Percentiles rank a stretch among this genome's conserved stretches.
phyloP scores from a whole-genome alignment of 2,888 invertebrate species.

The Leistus spinibarbis region DNA sequence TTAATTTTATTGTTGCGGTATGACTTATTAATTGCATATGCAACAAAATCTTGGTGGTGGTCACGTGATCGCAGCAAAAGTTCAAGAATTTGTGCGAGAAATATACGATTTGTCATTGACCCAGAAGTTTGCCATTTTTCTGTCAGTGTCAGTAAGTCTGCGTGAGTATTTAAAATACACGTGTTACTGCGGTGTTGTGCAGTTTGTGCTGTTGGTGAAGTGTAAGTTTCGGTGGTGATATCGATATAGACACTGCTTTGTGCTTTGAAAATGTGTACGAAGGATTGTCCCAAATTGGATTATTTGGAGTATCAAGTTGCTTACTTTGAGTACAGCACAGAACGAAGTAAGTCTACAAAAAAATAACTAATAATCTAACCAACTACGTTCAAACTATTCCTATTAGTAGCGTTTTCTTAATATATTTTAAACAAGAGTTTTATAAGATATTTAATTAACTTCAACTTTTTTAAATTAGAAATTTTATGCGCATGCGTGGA shows the following conservation, averaged over 20 bases:
- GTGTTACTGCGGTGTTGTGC: neutral
- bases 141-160: slow-evolving; percentile 4
- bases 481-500: no score
- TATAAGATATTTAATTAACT: no score
- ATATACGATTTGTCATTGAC: slow-evolving; percentile 34
- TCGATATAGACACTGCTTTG: neutral
- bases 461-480: no score
- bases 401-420: no score
- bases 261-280: neutral
- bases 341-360: slow-evolving; percentile 20
- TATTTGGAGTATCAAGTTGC: slow-evolving; percentile 29
- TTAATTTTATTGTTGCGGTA: slow-evolving; percentile 1
- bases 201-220: neutral
- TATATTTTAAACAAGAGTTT: no score
- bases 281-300: slow-evolving; percentile 18
- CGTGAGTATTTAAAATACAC: neutral
- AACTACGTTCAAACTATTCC: no score
- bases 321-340: slow-evolving; percentile 15
- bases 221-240: no score
- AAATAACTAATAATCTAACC: no score
- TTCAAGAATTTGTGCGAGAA: slow-evolving; percentile 33
- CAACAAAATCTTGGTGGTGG: slow-evolving; percentile 15
- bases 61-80: slow-evolving; percentile 37
- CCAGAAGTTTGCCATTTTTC: slow-evolving; percentile 26
- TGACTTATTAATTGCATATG: slow-evolving; percentile 29